A percentile compares a stretch with the other conserved stretches of the same genome.
Conservation (phyloP, 2,888 invertebrate genomes). For the Blastobasis adustella region DNA sequence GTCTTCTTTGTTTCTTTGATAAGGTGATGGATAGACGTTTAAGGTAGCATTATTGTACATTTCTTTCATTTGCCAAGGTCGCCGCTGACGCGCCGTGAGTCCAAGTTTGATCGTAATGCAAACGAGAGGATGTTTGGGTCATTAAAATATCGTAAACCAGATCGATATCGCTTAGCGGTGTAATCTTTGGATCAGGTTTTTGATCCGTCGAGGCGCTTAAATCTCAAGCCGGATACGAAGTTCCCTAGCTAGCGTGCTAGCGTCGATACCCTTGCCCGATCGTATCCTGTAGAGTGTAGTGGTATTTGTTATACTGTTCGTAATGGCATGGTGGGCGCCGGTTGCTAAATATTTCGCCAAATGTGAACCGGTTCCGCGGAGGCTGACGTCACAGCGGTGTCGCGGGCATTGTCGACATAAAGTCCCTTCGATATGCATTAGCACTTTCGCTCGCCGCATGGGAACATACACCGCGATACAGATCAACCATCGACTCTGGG, state of each 20-base stretch:
- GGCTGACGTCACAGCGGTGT: not conserved
- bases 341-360: constrained; percentile 60
- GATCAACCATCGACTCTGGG: constrained; percentile 25
- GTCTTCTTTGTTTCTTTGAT: constrained; percentile 66
- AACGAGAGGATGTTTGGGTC: no score
- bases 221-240: not conserved
- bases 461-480: constrained; percentile 21
- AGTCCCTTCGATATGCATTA: constrained; percentile 12
- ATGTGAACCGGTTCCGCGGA: constrained; percentile 45
- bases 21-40: constrained; percentile 62
- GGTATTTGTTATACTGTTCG: not conserved
- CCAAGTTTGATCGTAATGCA: no score
- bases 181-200: no score
- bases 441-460: constrained; percentile 45
- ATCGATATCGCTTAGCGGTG: no score
- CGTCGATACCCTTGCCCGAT: not conserved
- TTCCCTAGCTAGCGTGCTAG: not conserved
- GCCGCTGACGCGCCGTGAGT: not conserved
- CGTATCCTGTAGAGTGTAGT: not conserved
- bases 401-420: not conserved
- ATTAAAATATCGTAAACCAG: no score
- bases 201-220: not conserved
- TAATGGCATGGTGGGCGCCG: constrained; percentile 17
- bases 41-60: constrained; percentile 47
- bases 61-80: constrained; percentile 49